Percentiles rank a stretch among this genome's conserved stretches.
Evolutionary conservation across 1,140 invertebrate genomes (phyloP).

Genomic region (Drosophila serrata): DNA sequence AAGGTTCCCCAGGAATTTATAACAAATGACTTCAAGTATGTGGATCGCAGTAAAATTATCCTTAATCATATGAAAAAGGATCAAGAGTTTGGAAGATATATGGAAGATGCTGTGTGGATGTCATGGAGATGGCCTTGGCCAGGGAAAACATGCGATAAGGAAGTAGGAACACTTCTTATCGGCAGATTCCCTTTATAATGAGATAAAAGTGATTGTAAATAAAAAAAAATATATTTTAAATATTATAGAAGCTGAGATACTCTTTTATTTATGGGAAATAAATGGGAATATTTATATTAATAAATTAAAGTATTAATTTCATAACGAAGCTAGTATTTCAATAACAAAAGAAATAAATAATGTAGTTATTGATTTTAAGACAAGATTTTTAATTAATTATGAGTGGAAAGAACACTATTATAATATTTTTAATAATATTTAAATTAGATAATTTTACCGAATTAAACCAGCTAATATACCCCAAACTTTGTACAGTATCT

Average conservation of each 20-base stretch:
- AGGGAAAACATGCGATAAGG: constrained; percentile 34
- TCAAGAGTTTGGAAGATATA: constrained; percentile 37
- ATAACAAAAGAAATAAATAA: neutral
- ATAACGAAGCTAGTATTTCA: neutral
- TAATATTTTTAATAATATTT: too few species aligned
- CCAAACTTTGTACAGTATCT: neutral
- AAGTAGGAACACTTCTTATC: neutral
- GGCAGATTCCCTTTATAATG: neutral
- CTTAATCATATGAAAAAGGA: constrained; percentile 61
- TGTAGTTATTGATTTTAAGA: neutral
- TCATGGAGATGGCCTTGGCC: constrained; percentile 59
- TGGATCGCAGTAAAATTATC: constrained; percentile 59
- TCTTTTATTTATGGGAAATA: neutral
- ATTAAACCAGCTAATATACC: neutral
- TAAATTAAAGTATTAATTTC: neutral
- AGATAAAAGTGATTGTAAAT: constrained; percentile 45
- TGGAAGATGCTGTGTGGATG: constrained; percentile 63
- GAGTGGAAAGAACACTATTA: neutral
- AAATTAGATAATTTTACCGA: neutral
- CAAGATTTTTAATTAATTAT: neutral
- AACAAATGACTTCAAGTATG: constrained; percentile 69
- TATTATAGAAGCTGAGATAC: neutral
- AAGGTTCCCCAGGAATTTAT: constrained; percentile 60
- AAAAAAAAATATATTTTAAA: neutral
- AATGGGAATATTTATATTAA: too few species aligned